Conservation (phyloP, 2,113 vertebrate genomes). For the Amia ocellicauda region DNA sequence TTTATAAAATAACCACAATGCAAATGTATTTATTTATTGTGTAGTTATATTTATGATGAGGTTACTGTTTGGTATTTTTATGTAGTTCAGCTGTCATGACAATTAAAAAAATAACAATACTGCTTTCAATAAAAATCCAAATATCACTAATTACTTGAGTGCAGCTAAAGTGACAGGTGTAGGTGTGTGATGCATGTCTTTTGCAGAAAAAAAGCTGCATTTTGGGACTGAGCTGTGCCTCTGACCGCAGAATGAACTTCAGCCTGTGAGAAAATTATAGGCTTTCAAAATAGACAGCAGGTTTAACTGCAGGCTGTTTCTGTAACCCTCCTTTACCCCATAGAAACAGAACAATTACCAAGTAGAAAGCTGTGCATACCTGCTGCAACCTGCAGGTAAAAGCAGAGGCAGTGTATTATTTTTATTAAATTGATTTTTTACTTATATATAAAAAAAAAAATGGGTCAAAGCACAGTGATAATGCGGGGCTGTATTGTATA, state of each 20-base stretch:
- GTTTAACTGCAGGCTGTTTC: constrained; percentile 46
- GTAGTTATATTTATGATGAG: too few relatives aligned
- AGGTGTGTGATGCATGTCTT: constrained; percentile 42
- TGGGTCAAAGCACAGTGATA: too few relatives aligned
- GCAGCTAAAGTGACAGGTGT: constrained; percentile 56
- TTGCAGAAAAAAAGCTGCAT: constrained; percentile 28
- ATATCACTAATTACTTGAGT: constrained; percentile 36
- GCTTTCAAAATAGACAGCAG: constrained; percentile 51
- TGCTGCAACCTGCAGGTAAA: constrained; percentile 47
- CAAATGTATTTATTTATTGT: too few relatives aligned
- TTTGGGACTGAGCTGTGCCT: constrained; percentile 27
- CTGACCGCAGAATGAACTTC: constrained; percentile 58
- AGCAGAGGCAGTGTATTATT: too few relatives aligned
- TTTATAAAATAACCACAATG: too few relatives aligned
- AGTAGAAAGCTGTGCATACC: constrained; percentile 29
- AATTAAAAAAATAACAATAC: too few relatives aligned
- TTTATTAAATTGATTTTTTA: too few relatives aligned
- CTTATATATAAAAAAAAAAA: too few relatives aligned
- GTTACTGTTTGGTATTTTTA: too few relatives aligned
- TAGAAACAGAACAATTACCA: constrained; percentile 59
- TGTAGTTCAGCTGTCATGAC: too few relatives aligned
- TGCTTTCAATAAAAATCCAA: too few relatives aligned
- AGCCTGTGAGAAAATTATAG: constrained; percentile 60
- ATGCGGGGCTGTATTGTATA: too few relatives aligned
- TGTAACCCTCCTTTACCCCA: constrained; percentile 46